These are phyloP conservation scores for Myocastor coypus DNA, from an alignment of 2,113 vertebrate genomes.

Conservation along the genomic window DNA sequence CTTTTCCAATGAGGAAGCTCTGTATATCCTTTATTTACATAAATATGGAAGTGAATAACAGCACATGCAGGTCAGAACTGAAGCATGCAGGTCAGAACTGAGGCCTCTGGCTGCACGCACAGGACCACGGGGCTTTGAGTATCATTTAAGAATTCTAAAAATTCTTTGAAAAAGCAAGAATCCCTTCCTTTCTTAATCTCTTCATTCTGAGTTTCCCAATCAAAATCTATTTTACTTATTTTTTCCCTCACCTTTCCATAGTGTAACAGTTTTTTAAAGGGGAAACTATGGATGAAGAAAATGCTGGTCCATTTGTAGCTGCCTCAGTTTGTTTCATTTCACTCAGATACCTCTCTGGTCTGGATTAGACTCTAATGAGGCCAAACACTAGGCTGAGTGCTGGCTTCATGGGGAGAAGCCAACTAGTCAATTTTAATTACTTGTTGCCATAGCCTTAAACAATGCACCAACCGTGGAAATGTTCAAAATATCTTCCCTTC, in stretches of 20 bases:
- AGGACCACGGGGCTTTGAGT: background rate
- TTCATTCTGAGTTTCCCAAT: constrained; percentile 39
- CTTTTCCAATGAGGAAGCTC: background rate
- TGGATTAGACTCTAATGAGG: constrained; percentile 39
- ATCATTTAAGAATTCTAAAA: background rate
- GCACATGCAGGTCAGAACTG: too few relatives aligned
- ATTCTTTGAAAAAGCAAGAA: background rate
- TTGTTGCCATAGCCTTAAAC: constrained; percentile 66
- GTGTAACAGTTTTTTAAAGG: background rate
- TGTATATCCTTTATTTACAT: background rate
- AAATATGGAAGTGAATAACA: background rate
- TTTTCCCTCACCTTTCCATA: background rate
- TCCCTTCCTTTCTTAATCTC: constrained; percentile 37
- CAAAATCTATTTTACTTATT: constrained; percentile 53
- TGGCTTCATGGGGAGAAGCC: constrained; percentile 60
- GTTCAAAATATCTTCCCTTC: constrained; percentile 81
- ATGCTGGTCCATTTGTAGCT: constrained; percentile 40
- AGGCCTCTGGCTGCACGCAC: background rate
- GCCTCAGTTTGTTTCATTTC: constrained; percentile 51
- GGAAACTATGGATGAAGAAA: background rate
- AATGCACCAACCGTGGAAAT: constrained; percentile 70
- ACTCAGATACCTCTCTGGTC: constrained; percentile 49
- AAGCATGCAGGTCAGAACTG: background rate
- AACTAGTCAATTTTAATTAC: constrained; percentile 72
- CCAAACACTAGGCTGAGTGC: constrained; percentile 9